phyloP scores from a whole-genome alignment of 1,140 invertebrate species.

The Portunus trituberculatus region DNA sequence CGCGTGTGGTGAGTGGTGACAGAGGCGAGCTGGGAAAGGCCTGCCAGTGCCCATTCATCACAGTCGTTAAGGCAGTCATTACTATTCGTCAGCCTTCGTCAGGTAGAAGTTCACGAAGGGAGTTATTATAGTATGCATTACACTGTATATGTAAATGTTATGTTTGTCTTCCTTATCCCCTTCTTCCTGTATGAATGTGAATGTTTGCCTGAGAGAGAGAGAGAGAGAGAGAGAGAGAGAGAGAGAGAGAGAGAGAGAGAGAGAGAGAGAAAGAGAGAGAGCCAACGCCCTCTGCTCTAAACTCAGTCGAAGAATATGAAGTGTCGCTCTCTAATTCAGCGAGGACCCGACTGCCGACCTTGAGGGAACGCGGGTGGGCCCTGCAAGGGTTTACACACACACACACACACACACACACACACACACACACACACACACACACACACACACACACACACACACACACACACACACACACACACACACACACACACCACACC shows the following conservation, averaged over 20 bases:
- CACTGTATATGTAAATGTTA: neutral
- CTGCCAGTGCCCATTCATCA: too few relatives aligned
- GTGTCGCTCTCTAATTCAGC: too few relatives aligned
- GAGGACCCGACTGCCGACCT: too few relatives aligned
- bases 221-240: too few relatives aligned
- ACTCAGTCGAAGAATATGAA: too few relatives aligned
- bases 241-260: too few relatives aligned
- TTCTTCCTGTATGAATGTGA: neutral
- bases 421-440: slow-evolving; percentile 34
- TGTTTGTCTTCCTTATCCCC: neutral
- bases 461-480: slow-evolving; percentile 37
- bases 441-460: slow-evolving; percentile 43
- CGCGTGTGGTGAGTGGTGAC: neutral
- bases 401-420: slow-evolving; percentile 22
- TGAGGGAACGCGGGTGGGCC: too few relatives aligned
- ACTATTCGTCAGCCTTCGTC: neutral
- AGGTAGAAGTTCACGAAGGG: neutral
- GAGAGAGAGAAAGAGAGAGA: too few relatives aligned
- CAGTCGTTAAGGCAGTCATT: neutral
- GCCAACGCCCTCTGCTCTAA: too few relatives aligned
- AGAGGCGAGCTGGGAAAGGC: neutral
- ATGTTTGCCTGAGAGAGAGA: too few relatives aligned
- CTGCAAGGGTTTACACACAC: too few relatives aligned
- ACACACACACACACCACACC: neutral
- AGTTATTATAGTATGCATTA: neutral